A percentile compares a stretch with the other conserved stretches of the same genome.
Conservation (phyloP, 1,140 invertebrate genomes). For the Cydia pomonella region DNA sequence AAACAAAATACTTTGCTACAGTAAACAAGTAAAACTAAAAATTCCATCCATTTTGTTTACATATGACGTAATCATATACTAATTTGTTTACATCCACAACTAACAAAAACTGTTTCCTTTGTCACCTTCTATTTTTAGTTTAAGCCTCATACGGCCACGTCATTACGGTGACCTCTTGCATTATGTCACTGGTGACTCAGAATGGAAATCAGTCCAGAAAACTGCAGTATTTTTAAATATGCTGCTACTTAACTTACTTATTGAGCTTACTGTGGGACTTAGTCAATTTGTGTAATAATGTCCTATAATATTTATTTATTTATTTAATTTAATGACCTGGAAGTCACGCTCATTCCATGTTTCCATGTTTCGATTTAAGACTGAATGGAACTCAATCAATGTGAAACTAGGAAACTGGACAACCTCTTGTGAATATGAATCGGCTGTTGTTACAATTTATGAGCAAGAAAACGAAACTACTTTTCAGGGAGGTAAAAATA, state of each 20-base stretch:
- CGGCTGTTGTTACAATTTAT: too few relatives aligned
- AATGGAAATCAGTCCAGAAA: conserved; percentile 14
- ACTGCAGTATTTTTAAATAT: neutral
- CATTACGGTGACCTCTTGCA: conserved; percentile 20
- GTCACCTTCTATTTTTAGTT: conserved; percentile 19
- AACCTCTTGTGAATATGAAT: too few relatives aligned
- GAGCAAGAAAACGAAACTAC: too few relatives aligned
- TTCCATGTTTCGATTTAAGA: too few relatives aligned
- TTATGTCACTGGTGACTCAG: conserved; percentile 23
- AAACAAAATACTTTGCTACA: neutral
- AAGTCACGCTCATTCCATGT: neutral
- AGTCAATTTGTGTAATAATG: too few relatives aligned
- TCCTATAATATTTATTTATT: too few relatives aligned
- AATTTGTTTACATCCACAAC: neutral
- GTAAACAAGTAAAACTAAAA: neutral
- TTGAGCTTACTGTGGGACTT: too few relatives aligned
- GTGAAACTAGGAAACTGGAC: too few relatives aligned
- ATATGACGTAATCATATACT: neutral
- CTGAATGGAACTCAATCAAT: too few relatives aligned
- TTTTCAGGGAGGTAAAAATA: too few relatives aligned
- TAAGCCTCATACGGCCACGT: conserved; percentile 13
- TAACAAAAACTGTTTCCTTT: neutral
- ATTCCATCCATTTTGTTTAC: neutral
- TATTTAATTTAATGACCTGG: neutral
- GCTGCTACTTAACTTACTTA: neutral